Conservation (phyloP, 1,140 invertebrate genomes). For the Cherax quadricarinatus region DNA sequence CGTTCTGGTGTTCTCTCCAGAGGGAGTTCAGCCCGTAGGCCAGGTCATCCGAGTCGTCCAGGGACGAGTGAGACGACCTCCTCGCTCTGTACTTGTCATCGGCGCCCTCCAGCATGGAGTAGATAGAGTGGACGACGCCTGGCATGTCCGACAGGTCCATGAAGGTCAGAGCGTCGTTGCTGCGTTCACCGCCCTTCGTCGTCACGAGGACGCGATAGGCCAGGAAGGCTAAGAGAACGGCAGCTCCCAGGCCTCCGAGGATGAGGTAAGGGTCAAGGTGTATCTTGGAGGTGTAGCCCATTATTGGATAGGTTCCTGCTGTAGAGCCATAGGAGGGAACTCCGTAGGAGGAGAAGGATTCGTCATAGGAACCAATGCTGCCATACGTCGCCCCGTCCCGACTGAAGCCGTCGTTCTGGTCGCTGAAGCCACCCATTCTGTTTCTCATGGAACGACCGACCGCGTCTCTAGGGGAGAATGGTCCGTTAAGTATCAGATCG, state of each 20-base stretch:
- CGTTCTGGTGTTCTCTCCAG: slow-evolving; percentile 23
- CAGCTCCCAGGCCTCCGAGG: slow-evolving; percentile 47
- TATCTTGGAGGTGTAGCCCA: slow-evolving; percentile 22
- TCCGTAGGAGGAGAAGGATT: slow-evolving; percentile 9
- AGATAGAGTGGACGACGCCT: slow-evolving; percentile 44
- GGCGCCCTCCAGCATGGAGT: slow-evolving; percentile 43
- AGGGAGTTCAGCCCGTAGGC: slow-evolving; percentile 39
- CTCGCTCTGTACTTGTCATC: slow-evolving; percentile 36
- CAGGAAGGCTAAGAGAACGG: slow-evolving; percentile 48
- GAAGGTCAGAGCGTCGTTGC: slow-evolving; percentile 36
- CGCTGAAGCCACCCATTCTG: background rate
- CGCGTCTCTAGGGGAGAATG: background rate
- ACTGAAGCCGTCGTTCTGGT: slow-evolving; percentile 34
- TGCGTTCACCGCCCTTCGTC: background rate
- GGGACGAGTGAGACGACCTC: background rate
- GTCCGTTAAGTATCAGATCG: slow-evolving; percentile 37
- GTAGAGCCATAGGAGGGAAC: slow-evolving; percentile 19
- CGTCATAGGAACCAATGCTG: slow-evolving; percentile 21
- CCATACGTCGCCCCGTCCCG: slow-evolving; percentile 3
- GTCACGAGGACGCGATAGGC: slow-evolving; percentile 61
- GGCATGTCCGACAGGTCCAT: slow-evolving; percentile 61
- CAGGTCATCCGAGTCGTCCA: slow-evolving; percentile 57
- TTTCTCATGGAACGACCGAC: slow-evolving; percentile 22
- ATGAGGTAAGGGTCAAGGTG: slow-evolving; percentile 59
- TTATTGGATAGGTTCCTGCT: background rate